These are phyloP conservation scores for Helogale parvula DNA, from an alignment of 2,113 vertebrate genomes.

Conservation along the genomic window DNA sequence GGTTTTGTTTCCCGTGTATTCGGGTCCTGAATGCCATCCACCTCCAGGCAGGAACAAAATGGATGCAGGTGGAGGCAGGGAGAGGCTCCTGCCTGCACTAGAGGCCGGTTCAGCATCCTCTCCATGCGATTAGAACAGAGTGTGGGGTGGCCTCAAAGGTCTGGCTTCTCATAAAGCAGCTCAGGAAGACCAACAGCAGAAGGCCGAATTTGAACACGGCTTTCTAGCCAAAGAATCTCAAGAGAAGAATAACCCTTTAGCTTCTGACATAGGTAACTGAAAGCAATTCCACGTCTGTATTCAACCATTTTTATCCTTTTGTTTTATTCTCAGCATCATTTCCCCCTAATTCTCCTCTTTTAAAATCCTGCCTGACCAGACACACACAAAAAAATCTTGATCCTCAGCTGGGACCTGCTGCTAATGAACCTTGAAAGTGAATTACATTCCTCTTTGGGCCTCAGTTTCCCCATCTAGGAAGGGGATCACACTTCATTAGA, in stretches of 20 bases:
- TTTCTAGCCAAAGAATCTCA: slow-evolving; percentile 62
- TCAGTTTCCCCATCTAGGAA: slow-evolving; percentile 46
- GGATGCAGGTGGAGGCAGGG: slow-evolving; percentile 38
- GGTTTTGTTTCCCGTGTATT: slow-evolving; percentile 70
- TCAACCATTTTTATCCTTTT: neutral
- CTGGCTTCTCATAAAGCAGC: neutral
- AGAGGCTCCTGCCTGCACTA: neutral
- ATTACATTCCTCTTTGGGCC: neutral
- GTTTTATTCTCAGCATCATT: slow-evolving; percentile 24
- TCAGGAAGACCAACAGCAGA: neutral
- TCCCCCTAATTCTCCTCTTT: slow-evolving; percentile 14
- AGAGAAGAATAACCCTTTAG: slow-evolving; percentile 68
- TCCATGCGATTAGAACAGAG: neutral
- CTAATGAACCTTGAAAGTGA: neutral
- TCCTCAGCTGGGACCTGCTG: neutral
- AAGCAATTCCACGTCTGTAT: slow-evolving; percentile 23
- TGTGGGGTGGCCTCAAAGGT: slow-evolving; percentile 13
- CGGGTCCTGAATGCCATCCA: slow-evolving; percentile 27
- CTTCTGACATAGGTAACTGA: slow-evolving; percentile 65
- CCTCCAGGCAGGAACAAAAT: slow-evolving; percentile 60
- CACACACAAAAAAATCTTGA: neutral
- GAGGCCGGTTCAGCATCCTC: slow-evolving; percentile 66
- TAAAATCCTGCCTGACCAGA: neutral
- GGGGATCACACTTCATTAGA: neutral
- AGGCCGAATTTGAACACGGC: slow-evolving; percentile 65